Base-by-base conservation (phyloP, 2,888 invertebrate species). In the Drosophila austrosaltans region DNA sequence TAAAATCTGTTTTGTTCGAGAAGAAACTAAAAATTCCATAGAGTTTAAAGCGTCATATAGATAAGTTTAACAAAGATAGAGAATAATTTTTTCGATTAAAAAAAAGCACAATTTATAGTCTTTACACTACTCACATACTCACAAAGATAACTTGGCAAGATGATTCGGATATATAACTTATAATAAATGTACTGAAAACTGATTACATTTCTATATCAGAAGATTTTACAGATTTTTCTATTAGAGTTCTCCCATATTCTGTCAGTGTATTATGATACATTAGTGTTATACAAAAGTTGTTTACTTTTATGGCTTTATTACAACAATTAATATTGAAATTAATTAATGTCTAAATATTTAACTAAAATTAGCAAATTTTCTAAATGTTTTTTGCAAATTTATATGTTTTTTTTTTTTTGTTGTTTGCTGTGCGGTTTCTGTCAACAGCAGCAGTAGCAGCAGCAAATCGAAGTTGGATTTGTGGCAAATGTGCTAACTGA, bases 401-500 rank as follows among this genome's bases (percentile, higher is more conserved):
- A n/a, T 32, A 36, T 16, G 16, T 30, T 28, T 28, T 28, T 28
- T 28, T 28, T 28, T 28, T 28, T 66, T 22, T 66, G 42, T 57
- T 44, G 32, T 53, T 2, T 53, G 48, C 39, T 42, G 65, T 61
- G 60, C 72, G 58, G 36, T 40, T 53, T 62, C 16, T 62, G 39
- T 62, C 53, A 39, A 53, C 25, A 53, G 25, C n/a, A 28, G 16
- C 16, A 16, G n/a, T n/a, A n/a, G 16, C 16, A 16, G 16, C 1
- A 16, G 16, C 16, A n/a, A 36, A 12, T n/a, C 22, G 22, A 22
- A 53, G 8, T 12, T 44, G 53, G 25, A 53, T 8, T 32, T 6
- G 16, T 3, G 39, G 28, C n/a, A 30, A 72, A 70, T 48, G 79
- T 87, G 81, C 63, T 83, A 86, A 83, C 66, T 66, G 30, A 62